Evolutionary conservation across 1,140 invertebrate genomes (phyloP), one percentile per base, ranked within the genome.

Genomic region (Thaumatotibia leucotreta): DNA sequence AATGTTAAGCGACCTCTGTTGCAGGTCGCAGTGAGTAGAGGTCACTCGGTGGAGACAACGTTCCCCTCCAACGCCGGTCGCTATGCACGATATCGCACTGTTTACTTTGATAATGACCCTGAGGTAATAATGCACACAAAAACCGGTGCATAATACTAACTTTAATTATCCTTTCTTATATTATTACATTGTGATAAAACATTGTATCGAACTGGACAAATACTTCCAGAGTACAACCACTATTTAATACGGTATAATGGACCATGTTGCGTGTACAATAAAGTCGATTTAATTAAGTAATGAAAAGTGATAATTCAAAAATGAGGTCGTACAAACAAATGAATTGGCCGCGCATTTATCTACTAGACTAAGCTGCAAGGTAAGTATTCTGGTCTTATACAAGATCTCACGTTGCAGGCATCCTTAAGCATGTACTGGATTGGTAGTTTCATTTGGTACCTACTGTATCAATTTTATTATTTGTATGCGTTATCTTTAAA

Each of bases 71-170:
- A 14, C 23, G 52, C 24, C 29, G 24, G 27, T 31, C 52, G 52
- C 52, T 27, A 58, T 58, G 52, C 52, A 27, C 23, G 52, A 58
- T 31, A 58, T 58, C 52, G 39, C 17, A 58, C 17, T 27, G 52
- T 58, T 58, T 58, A 58, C 27, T 58, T 58, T 27, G 24, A 31
- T 58, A 27, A 29, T 58, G 52, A 31, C 52, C 52, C 52, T 31
- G 52, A 58, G 1, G 5, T n/a, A 14, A 24, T 11, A 24, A 29
- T 17, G 52, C 52, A 58, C 52, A 58, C 11, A 58, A 58, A 31
- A 14, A 58, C 39, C 8, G 39, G 17, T 45, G 39, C 39, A 45
- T 9, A n/a, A n/a, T 45, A 39, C 35, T 5, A 14, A 39, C 6
- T 45, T 45, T 45, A 45, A 20, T 20, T 45, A 45, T 45, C 17